Evolutionary conservation across 92 coral and sea anemone species (phyloP), one percentile per base, ranked within the genome.

Genomic region (Siderastrea radians): DNA sequence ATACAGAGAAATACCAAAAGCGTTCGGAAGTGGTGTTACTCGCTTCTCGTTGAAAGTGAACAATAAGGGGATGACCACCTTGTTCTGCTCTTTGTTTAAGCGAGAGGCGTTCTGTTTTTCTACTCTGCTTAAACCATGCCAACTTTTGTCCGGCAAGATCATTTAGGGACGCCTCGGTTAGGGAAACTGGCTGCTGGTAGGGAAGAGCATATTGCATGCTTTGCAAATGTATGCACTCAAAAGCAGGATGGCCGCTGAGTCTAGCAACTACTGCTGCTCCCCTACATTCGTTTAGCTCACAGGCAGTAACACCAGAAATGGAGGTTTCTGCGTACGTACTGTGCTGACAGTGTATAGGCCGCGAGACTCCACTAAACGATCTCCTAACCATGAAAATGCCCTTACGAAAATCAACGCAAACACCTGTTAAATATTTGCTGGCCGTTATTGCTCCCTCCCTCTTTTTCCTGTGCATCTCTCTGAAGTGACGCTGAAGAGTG

Each of bases 321-420:
- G 7, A 53, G 1, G 15, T 44, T 45, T 46, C 54, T 68, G 17
- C 74, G 26, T 60, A 49, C 0, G 91, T 87, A 1, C 57, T 57
- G 26, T 87, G 91, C 15, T 70, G 71, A 49, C 91, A 79, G 61
- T 90, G 86, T 45, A 90, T 74, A 3, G 93, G 93, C 49, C 79
- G 89, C 47, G 81, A 68, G 5, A 79, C 74, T 49, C 94, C 94
- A 48, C 87, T 72, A 47, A 85, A 85, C 6, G 94, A 26, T 38
- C 91, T 54, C 70, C 88, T 86, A 0, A 87, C 69, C 87, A 79
- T n/a, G 70, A 86, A 90, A 5, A 90, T 72, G 3, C 91, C 93
- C n/a, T 79, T 74, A 5, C 57, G 57, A 12, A 88, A 67, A 57
- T 90, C 91, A 11, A 87, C 94, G 71, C 94, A 90, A 7, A 90